Percentiles rank a stretch among this genome's conserved stretches.
These are phyloP conservation scores for Ptychochromis oligacanthus DNA, from an alignment of 2,113 vertebrate genomes.

Conservation along the genomic window DNA sequence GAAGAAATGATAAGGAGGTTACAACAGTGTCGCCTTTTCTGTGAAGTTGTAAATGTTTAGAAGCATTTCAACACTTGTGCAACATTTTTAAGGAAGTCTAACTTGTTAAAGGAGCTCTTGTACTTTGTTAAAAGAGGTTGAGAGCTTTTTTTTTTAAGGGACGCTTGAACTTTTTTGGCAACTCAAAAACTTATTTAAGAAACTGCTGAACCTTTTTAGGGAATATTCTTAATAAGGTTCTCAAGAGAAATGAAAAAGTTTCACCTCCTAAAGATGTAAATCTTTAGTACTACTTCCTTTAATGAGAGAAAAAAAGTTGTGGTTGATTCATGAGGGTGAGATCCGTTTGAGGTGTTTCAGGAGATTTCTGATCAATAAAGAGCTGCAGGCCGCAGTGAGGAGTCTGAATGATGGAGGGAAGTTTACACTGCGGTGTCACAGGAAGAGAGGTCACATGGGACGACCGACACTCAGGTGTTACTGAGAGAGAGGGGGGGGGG, in stretches of 20 bases:
- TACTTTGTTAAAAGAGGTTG: too few relatives aligned
- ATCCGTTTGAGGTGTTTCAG: too few relatives aligned
- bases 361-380: too few relatives aligned
- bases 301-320: rapidly evolving
- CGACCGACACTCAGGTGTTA: neutral
- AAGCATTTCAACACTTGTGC: neutral
- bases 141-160: too few relatives aligned
- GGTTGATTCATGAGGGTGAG: neutral
- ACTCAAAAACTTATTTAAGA: too few relatives aligned
- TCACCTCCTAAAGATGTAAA: neutral
- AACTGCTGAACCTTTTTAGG: neutral
- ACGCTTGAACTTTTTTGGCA: too few relatives aligned
- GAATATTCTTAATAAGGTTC: rapidly evolving
- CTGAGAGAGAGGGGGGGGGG: neutral
- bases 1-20: too few relatives aligned
- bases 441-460: neutral
- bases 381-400: neutral
- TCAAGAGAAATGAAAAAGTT: rapidly evolving
- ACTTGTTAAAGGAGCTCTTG: neutral
- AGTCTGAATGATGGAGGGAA: neutral
- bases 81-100: neutral
- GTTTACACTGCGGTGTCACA: too few relatives aligned
- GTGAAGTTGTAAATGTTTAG: neutral
- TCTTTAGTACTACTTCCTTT: neutral
- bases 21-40: too few relatives aligned